These are phyloP conservation scores for Cantharis nigra DNA, from an alignment of 2,888 invertebrate genomes.

Conservation along the genomic window DNA sequence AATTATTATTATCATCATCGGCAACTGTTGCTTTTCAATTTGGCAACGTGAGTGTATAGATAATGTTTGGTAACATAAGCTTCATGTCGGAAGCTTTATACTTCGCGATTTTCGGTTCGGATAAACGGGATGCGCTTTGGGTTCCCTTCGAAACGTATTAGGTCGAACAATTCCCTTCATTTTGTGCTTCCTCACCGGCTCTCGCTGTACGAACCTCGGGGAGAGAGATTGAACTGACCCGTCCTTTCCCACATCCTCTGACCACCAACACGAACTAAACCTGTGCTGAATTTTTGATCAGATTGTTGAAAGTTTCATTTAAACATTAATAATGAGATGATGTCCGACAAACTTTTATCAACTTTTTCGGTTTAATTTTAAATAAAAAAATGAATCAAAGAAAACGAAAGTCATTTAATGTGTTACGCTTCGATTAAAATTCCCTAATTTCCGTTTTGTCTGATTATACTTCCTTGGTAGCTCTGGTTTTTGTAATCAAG, in stretches of 20 bases:
- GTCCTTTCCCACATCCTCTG: constrained; percentile 1
- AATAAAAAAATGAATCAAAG: background rate
- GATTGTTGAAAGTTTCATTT: constrained; percentile 5
- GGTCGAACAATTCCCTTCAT: constrained; percentile 20
- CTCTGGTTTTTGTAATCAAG: background rate
- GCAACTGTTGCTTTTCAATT: constrained; percentile 11
- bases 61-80: constrained; percentile 15
- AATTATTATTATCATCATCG: background rate
- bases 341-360: background rate
- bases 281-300: constrained; percentile 2
- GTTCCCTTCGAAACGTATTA: constrained; percentile 13
- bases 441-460: background rate
- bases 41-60: background rate
- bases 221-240: background rate
- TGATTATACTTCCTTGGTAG: background rate
- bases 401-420: constrained; percentile 1
- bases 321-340: constrained; percentile 7
- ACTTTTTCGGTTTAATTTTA: background rate
- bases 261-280: constrained; percentile 6
- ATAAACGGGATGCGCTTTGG: constrained; percentile 15
- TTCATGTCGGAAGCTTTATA: constrained; percentile 17
- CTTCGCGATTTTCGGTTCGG: constrained; percentile 9
- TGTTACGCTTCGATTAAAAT: background rate
- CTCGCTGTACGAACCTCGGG: background rate
- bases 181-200: constrained; percentile 14